Percentiles rank a stretch among this genome's conserved stretches.
phyloP scores from a whole-genome alignment of 2,113 vertebrate species.

The Gulo gulo region DNA sequence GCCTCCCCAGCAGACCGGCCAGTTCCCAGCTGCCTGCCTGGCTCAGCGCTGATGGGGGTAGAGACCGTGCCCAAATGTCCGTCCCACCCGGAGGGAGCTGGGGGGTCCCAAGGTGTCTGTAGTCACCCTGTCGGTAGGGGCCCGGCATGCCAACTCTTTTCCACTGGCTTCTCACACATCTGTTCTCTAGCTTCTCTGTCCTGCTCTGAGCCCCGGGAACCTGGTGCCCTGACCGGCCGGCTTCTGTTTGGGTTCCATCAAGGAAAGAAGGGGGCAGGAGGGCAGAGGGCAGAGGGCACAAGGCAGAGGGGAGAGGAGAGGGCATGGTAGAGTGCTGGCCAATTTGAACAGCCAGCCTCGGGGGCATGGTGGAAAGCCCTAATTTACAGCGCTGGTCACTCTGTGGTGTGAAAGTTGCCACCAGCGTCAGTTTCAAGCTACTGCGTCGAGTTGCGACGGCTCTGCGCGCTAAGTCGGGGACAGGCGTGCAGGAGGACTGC shows the following conservation, averaged over 20 bases:
- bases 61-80: rapidly evolving
- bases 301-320: not conserved
- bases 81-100: rapidly evolving
- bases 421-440: rapidly evolving
- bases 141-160: not conserved
- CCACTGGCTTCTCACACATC: not conserved
- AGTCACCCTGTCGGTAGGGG: not conserved
- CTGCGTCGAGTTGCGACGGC: rapidly evolving
- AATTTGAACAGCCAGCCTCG: not conserved
- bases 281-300: not conserved
- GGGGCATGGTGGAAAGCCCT: not conserved
- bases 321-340: not conserved
- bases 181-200: not conserved
- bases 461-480: not conserved
- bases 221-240: not conserved
- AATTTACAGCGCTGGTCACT: rapidly evolving
- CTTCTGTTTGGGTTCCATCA: not conserved
- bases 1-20: rapidly evolving
- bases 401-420: rapidly evolving
- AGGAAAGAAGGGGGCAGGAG: not conserved
- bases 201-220: not conserved
- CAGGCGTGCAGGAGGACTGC: not conserved
- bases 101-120: rapidly evolving
- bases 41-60: not conserved
- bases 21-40: not conserved